Conservation (phyloP, 2,113 vertebrate species). For the Stictonetta naevosa region DNA sequence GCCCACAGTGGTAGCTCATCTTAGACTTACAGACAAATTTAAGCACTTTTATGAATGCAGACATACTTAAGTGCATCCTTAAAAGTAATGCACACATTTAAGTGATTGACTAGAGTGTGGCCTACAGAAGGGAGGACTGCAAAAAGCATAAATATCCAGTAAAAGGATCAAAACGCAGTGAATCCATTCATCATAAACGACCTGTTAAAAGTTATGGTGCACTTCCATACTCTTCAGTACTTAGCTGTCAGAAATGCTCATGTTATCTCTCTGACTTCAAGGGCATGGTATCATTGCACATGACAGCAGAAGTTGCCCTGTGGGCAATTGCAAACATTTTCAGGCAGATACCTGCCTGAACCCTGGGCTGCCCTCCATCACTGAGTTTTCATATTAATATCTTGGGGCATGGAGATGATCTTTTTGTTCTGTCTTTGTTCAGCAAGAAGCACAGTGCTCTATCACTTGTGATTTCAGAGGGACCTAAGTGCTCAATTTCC, state of each 20-base stretch:
- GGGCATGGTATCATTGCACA: background rate
- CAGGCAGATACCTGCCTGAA: background rate
- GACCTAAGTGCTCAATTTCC: background rate
- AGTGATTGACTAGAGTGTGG: background rate
- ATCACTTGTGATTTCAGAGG: background rate
- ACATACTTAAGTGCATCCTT: background rate
- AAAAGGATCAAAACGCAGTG: background rate
- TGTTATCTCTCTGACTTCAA: accelerated
- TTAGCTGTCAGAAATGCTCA: background rate
- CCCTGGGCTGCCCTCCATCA: background rate
- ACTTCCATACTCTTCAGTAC: background rate
- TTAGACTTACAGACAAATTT: background rate
- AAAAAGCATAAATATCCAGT: background rate
- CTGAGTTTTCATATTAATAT: background rate
- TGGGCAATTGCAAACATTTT: background rate
- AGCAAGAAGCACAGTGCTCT: accelerated
- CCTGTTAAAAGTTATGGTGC: background rate
- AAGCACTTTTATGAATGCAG: background rate
- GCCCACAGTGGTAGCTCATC: background rate
- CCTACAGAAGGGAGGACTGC: background rate
- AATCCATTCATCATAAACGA: background rate
- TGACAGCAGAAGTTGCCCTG: background rate
- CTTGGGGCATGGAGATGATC: background rate
- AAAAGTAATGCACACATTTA: background rate
- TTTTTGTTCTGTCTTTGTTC: background rate